Evolutionary conservation across 1,140 invertebrate genomes (phyloP), one percentile per base, ranked within the genome.

Genomic region (Aphaenogaster rudis): DNA sequence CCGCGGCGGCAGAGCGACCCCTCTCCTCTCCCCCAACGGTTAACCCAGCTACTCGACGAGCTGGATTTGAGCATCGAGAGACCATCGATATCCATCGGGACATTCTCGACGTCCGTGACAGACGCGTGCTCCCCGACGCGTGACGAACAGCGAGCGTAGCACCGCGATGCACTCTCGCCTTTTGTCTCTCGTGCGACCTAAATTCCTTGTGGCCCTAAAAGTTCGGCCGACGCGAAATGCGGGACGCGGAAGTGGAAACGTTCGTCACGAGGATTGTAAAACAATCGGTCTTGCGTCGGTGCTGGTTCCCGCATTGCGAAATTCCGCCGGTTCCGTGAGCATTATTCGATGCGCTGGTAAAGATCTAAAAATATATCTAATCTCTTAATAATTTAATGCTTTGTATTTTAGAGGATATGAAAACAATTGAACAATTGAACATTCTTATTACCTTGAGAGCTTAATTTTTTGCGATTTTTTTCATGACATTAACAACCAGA

Each of bases 1-100:
- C 64, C 66, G 48, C 82, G 57, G n/a, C 36, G 36, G 17, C 54
- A 28, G 28, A 28, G 39, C 21, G 9, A 5, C 4, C n/a, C 21
- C n/a, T 13, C n/a, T n/a, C 9, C 28, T 17, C 59, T 13, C 42
- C 36, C 15, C 28, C 67, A 13, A 36, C 50, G 39, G 69, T 76
- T 42, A 74, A 84, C 66, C 36, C 78, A 69, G 67, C 80, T 42
- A 89, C 76, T 90, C 89, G 89, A 76, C 81, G 54, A 82, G 82
- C 90, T 33, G 82, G 54, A 39, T 80, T 77, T 71, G 89, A 91
- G 90, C 81, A 90, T 88, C 88, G 90, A 88, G 90, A 88, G 89
- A 88, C 71, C 89, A 86, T 91, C 87, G 90, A 91, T 91, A 91
- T 88, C 69, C 88, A 84, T 91, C 86, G 71, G 76, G 52, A 80